phyloP scores from a whole-genome alignment of 2,113 vertebrate species.

The Rhipidura dahli region DNA sequence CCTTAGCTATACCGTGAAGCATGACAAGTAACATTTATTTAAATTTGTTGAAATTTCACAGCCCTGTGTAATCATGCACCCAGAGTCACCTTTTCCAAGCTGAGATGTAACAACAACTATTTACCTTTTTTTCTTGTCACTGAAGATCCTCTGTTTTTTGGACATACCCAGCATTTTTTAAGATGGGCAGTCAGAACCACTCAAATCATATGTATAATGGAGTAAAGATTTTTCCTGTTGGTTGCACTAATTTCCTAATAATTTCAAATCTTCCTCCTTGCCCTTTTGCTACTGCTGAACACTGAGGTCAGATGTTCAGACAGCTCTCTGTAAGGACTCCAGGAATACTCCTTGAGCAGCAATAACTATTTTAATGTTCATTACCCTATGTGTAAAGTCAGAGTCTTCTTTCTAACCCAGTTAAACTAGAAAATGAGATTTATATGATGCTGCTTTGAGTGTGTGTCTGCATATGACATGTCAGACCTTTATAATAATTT shows the following conservation, averaged over 20 bases:
- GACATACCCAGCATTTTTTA: not conserved
- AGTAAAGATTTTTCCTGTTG: not conserved
- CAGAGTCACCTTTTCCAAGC: not conserved
- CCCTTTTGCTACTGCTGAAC: not conserved
- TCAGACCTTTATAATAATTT: not conserved
- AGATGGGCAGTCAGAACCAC: not conserved
- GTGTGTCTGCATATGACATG: not conserved
- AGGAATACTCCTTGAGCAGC: not conserved
- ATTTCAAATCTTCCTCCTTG: not conserved
- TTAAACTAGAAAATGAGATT: constrained; percentile 13
- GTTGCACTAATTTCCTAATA: not conserved
- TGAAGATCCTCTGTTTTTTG: not conserved
- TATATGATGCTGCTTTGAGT: not conserved
- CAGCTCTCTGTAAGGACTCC: not conserved
- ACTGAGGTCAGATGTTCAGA: not conserved
- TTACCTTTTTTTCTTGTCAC: not conserved
- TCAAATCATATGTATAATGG: not conserved
- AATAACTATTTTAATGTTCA: not conserved
- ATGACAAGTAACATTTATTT: not conserved
- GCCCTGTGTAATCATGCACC: not conserved
- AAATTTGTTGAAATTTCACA: not conserved
- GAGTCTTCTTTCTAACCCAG: not conserved
- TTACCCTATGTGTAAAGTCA: not conserved
- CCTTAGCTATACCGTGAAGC: not conserved
- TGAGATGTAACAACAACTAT: not conserved